Base-by-base conservation (phyloP, 2,113 vertebrate species). In the Talpa occidentalis region DNA sequence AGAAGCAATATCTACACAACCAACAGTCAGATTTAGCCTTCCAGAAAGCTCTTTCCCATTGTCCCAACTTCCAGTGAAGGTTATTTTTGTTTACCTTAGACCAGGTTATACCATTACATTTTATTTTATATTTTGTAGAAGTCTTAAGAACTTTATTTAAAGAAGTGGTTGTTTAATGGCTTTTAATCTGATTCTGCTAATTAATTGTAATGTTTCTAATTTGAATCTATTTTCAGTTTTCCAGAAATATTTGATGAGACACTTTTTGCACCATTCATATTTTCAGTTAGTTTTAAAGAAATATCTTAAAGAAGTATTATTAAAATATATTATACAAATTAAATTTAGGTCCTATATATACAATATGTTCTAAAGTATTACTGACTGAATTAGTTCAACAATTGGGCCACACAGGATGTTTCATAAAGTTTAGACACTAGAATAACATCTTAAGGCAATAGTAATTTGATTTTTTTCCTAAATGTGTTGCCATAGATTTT, bases 401-500 rank as follows among this genome's bases (percentile, higher is more conserved):
- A 94, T 94, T 94, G 96, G 98, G 97, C 98, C 98, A 98, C 98
- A 98, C 98, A 98, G 88, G 95, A 62, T 94, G 98, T 97, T 97
- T 98, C 96, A 96, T 97, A 97, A 98, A 98, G 95, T 98, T 98
- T 97, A 98, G 98, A 98, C 97, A 97, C 83, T 95, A 97, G 94
- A 98, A 98, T 97, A 98, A 98, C 97, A 97, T 98, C 98, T 98
- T 97, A 97, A 98, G 98, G 98, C 98, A 98, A 98, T 96, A 98
- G 98, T 97, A 97, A 98, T 98, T 98, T 97, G 93, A 98, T 97
- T 98, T 97, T 91, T 91, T 47, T 1, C 35, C 91, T 91, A 95
- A 98, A 98, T 37, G 93, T 97, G 97, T 98, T 98, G 98, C 97
- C 98, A 98, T 98, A 98, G 98, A 98, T 98, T 98, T 98, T 97